Evolutionary conservation across 2,113 vertebrate genomes (phyloP).

Genomic region (Datnioides undecimradiatus): DNA sequence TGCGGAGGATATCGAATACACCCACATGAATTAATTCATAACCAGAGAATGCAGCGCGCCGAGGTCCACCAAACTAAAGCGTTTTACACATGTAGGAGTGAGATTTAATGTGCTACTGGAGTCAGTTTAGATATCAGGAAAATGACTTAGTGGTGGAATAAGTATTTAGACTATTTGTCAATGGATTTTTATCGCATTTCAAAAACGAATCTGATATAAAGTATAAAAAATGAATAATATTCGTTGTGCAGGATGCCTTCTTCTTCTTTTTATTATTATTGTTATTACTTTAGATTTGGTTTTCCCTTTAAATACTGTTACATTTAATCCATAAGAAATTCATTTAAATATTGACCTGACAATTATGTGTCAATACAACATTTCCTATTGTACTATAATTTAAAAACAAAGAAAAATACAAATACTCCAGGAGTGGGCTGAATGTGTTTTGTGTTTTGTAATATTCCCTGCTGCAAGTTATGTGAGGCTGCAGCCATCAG

Average conservation of each 20-base stretch:
- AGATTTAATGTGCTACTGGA: too few species aligned
- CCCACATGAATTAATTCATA: constrained; percentile 40
- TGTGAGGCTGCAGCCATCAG: neutral
- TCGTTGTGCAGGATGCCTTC: too few species aligned
- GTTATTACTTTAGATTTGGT: too few species aligned
- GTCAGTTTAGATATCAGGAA: neutral
- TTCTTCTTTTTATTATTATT: too few species aligned
- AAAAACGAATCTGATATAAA: too few species aligned
- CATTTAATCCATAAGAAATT: too few species aligned
- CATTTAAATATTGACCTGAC: neutral
- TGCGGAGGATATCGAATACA: constrained; percentile 49
- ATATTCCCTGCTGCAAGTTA: neutral
- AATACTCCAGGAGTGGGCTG: neutral
- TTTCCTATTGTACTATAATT: too few species aligned
- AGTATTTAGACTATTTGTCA: neutral
- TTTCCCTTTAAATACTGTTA: neutral
- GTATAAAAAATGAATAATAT: too few species aligned
- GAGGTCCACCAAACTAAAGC: neutral
- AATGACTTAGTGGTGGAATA: neutral
- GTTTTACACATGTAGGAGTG: neutral
- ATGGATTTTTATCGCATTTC: too few species aligned
- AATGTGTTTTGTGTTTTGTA: too few species aligned
- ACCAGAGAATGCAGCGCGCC: neutral
- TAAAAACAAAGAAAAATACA: neutral
- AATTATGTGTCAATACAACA: neutral